These are phyloP conservation scores for Anabas testudineus DNA, from an alignment of 2,797 vertebrate species.

Conservation along the genomic window DNA sequence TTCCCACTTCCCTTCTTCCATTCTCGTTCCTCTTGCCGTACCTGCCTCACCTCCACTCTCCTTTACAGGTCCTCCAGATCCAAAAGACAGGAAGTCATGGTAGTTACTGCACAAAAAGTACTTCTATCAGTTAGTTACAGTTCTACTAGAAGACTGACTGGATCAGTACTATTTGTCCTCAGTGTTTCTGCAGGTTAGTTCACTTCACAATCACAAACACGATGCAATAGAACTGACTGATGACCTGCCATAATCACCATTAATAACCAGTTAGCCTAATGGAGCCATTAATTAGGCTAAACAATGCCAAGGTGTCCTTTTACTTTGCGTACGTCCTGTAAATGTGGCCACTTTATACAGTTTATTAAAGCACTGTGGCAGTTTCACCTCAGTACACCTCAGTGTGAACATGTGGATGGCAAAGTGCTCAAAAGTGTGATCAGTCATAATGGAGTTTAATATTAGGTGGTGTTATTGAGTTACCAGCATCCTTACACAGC, in stretches of 20 bases:
- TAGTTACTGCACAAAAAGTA: constrained; percentile 1
- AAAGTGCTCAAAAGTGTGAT: constrained; percentile 4
- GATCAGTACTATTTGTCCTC: constrained; percentile 2
- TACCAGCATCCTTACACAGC: neutral
- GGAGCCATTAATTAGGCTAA: constrained; percentile 43
- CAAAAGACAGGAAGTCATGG: neutral
- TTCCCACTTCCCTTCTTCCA: neutral
- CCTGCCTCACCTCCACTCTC: neutral
- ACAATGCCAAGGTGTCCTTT: constrained; percentile 30
- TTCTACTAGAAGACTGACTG: no score
- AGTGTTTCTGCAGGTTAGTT: constrained; percentile 37
- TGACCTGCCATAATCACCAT: constrained; percentile 28
- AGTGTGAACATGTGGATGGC: no score
- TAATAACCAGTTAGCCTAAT: constrained; percentile 42
- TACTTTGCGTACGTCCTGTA: neutral
- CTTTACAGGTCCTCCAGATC: constrained; percentile 2
- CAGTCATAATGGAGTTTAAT: neutral
- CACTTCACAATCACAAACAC: constrained; percentile 28
- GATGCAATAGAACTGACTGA: constrained; percentile 36
- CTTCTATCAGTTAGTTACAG: no score
- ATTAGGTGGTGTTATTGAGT: neutral
- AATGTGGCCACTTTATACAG: neutral
- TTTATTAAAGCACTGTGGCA: neutral
- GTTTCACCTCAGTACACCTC: neutral
- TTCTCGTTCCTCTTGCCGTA: neutral